These are phyloP conservation scores for Oryzias dopingdopingensis DNA, from an alignment of 2,797 vertebrate species.

Conservation along the genomic window DNA sequence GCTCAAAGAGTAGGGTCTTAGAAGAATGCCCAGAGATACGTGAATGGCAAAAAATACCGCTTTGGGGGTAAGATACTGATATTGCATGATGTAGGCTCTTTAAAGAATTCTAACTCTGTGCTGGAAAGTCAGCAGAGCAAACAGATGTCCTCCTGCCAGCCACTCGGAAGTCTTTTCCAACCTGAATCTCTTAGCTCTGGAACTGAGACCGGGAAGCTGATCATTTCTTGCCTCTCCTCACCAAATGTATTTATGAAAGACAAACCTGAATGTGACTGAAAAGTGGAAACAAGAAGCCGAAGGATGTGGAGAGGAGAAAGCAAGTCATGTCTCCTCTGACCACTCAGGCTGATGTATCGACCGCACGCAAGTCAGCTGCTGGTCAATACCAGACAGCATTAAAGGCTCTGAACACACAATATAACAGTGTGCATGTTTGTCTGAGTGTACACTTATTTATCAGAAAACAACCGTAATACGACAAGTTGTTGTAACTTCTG, in stretches of 20 bases:
- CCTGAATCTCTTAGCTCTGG: background rate
- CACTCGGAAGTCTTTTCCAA: background rate
- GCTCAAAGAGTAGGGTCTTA: no score
- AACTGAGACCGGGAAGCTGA: background rate
- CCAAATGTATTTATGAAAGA: constrained; percentile 21
- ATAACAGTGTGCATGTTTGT: constrained; percentile 21
- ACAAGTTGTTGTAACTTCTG: no score
- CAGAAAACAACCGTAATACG: no score
- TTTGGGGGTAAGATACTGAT: no score
- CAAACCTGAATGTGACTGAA: constrained; percentile 30
- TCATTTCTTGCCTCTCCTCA: background rate
- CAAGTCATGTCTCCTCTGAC: constrained; percentile 45
- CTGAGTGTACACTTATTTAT: no score
- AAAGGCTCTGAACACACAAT: constrained; percentile 45
- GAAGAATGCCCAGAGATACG: no score
- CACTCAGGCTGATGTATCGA: constrained; percentile 43
- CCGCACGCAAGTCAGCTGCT: constrained; percentile 33
- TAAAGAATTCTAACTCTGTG: no score
- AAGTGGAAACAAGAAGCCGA: constrained; percentile 42
- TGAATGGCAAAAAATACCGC: no score
- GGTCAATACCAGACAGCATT: constrained; percentile 74
- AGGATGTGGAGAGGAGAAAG: constrained; percentile 16
- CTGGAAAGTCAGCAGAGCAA: no score
- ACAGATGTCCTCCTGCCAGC: no score
- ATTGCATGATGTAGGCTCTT: no score